Evolutionary conservation across 2,888 invertebrate species (phyloP).

Genomic region (Thelaira solivaga): DNA sequence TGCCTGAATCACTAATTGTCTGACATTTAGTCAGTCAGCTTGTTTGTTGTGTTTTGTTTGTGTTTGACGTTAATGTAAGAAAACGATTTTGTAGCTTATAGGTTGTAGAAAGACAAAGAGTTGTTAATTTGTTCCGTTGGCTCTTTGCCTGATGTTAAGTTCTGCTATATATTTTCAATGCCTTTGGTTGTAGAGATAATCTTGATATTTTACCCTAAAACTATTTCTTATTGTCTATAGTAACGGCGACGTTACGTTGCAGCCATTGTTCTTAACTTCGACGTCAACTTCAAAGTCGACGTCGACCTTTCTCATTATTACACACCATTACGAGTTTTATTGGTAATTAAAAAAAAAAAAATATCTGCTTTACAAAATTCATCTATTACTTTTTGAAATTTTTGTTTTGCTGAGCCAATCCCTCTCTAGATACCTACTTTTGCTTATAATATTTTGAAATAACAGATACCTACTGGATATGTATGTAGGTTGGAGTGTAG

Average conservation of each 20-base stretch:
- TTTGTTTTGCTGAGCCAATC: conserved; percentile 24
- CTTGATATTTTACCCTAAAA: conserved; percentile 47
- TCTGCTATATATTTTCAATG: conserved; percentile 44
- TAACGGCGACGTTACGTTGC: background rate
- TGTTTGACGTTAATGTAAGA: background rate
- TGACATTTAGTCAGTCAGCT: background rate
- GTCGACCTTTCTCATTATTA: conserved; percentile 9
- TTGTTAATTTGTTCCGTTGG: conserved; percentile 31
- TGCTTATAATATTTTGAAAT: conserved; percentile 25
- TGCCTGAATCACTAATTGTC: conserved; percentile 1
- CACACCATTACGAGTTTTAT: no score
- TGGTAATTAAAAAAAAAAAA: conserved; percentile 38
- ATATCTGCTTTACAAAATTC: background rate
- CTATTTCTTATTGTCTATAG: conserved; percentile 19
- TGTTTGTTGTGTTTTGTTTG: conserved; percentile 1
- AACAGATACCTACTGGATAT: no score
- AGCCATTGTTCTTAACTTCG: background rate
- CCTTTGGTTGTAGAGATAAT: conserved; percentile 49
- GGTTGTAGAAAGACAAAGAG: conserved; percentile 30
- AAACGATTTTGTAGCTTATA: conserved; percentile 31
- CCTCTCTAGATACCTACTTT: no score
- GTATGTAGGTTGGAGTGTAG: background rate
- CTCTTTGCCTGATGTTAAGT: conserved; percentile 40
- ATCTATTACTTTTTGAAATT: conserved; percentile 30
- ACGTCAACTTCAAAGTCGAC: conserved; percentile 6